Evolutionary conservation across 2,113 vertebrate species (phyloP).

Genomic region (Phalacrocorax aristotelis): DNA sequence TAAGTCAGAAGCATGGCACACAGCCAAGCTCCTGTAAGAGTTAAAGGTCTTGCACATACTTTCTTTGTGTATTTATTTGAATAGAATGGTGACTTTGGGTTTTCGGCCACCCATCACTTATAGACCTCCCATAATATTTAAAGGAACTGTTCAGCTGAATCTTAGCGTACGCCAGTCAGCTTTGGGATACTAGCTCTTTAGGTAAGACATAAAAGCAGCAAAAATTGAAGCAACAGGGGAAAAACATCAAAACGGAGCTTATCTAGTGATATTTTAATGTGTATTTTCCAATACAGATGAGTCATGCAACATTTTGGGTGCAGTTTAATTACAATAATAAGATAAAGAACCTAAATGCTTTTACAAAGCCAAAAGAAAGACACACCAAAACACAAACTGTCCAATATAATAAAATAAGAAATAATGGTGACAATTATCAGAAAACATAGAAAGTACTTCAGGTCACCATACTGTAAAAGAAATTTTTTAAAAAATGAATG

Average conservation of each 20-base stretch:
- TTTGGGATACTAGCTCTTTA: background rate
- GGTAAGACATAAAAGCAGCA: background rate
- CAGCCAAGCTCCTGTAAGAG: constrained; percentile 35
- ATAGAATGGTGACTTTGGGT: constrained; percentile 27
- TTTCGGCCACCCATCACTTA: constrained; percentile 52
- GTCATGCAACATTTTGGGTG: background rate
- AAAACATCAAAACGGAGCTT: background rate
- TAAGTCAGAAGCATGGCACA: constrained; percentile 19
- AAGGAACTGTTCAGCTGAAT: background rate
- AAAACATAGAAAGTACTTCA: background rate
- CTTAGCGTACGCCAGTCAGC: background rate
- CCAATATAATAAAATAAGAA: background rate
- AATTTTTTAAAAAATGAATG: background rate
- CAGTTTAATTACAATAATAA: background rate
- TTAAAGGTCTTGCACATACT: constrained; percentile 49
- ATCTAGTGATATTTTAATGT: constrained; percentile 6
- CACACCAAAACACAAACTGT: background rate
- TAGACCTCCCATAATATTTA: constrained; percentile 19
- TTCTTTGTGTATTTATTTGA: constrained; percentile 41
- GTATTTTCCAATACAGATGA: background rate
- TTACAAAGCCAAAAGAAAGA: background rate
- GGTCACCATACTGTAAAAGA: background rate
- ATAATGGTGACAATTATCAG: background rate
- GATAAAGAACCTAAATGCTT: background rate
- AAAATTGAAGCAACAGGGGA: background rate